A percentile compares a stretch with the other conserved stretches of the same genome.
These are phyloP conservation scores for Crepidodera aurea DNA, from an alignment of 2,888 invertebrate genomes.

Conservation along the genomic window DNA sequence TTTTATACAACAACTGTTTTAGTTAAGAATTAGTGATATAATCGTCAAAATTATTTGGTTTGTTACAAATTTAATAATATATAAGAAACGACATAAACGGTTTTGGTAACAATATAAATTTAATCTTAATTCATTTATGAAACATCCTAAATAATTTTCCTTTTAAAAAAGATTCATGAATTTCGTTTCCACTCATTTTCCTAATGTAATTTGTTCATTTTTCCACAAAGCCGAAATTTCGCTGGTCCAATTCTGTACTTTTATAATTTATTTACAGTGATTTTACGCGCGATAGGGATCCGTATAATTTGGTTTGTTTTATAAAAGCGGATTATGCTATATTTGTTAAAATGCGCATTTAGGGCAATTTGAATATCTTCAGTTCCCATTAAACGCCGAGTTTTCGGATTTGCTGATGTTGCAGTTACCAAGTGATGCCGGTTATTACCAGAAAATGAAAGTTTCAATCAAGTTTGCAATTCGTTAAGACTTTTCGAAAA, in stretches of 20 bases:
- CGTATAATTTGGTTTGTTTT: conserved; percentile 28
- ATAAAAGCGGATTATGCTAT: conserved; percentile 26
- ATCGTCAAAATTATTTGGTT: no score
- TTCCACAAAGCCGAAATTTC: no score
- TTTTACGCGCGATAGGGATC: conserved; percentile 18
- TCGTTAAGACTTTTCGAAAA: conserved; percentile 21
- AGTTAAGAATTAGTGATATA: no score
- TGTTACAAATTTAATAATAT: no score
- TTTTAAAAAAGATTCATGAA: no score
- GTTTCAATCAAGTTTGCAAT: conserved; percentile 28
- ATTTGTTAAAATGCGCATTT: conserved; percentile 29
- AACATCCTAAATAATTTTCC: no score
- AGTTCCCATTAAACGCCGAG: conserved; percentile 4
- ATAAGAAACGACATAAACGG: no score
- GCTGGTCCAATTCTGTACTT: background rate
- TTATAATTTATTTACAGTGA: conserved; percentile 29
- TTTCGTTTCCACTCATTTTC: no score
- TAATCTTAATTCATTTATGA: no score
- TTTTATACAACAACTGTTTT: no score
- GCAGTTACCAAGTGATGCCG: conserved; percentile 15
- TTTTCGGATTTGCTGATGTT: conserved; percentile 23
- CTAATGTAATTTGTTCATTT: no score
- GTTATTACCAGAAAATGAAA: conserved; percentile 27
- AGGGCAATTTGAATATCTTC: conserved; percentile 24
- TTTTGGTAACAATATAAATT: no score